A percentile compares a stretch with the other conserved stretches of the same genome.
These are phyloP conservation scores for Hippasteria phrygiana DNA, from an alignment of 53 echinoderm and acorn worm species.

Conservation along the genomic window DNA sequence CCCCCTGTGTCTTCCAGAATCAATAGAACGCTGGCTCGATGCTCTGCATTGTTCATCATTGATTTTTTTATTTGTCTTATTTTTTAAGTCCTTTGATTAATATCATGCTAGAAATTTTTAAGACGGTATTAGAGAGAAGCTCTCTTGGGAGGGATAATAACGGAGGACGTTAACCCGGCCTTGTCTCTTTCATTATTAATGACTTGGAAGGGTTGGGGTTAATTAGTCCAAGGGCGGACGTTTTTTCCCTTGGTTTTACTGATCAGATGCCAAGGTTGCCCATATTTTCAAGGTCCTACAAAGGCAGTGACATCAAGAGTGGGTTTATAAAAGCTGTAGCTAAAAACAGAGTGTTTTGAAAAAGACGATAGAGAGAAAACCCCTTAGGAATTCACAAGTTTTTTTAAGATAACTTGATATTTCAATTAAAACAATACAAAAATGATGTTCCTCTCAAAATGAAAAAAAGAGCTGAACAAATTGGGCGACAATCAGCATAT, in stretches of 20 bases:
- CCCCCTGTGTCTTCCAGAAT: conserved; percentile 11
- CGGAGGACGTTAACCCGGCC: neutral
- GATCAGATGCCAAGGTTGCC: conserved; percentile 21
- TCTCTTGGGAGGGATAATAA: neutral
- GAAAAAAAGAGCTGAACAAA: no score
- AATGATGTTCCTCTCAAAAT: neutral
- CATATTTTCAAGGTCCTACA: neutral
- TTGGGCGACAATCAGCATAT: no score
- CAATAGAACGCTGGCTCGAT: conserved; percentile 45
- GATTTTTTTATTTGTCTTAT: conserved; percentile 24
- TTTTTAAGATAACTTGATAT: no score
- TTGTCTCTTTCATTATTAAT: conserved; percentile 31
- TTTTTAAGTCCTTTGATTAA: neutral
- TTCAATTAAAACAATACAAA: neutral
- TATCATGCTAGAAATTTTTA: neutral
- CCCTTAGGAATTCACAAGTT: no score
- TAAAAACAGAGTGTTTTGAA: no score
- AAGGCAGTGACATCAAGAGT: no score
- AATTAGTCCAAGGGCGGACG: conserved; percentile 13
- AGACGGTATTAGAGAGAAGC: neutral
- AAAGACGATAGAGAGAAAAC: no score
- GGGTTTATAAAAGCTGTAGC: no score
- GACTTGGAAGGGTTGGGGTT: neutral
- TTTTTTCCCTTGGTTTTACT: neutral
- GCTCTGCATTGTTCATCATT: conserved; percentile 39